A percentile compares a stretch with the other conserved stretches of the same genome.
These are phyloP conservation scores for Chaetoderma sp. DNA, from an alignment of 2,888 invertebrate species.

Conservation along the genomic window DNA sequence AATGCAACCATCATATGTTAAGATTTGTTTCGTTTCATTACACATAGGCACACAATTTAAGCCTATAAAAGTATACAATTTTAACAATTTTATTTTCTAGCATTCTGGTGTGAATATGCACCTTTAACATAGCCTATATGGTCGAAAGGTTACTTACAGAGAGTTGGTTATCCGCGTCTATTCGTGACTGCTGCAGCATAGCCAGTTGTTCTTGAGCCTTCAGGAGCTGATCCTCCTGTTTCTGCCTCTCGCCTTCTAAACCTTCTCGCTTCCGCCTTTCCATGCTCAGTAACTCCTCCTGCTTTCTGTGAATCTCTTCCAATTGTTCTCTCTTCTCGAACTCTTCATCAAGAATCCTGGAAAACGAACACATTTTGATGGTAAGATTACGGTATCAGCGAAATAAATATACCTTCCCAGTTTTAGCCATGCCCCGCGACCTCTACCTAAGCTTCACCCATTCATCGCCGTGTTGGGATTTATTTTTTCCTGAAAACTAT, in stretches of 20 bases:
- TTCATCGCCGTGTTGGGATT: too few relatives aligned
- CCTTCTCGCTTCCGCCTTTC: constrained; percentile 82
- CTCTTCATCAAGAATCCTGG: constrained; percentile 79
- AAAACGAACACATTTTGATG: not conserved
- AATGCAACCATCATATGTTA: too few relatives aligned
- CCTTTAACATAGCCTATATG: not conserved
- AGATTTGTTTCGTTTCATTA: too few relatives aligned
- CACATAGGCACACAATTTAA: too few relatives aligned
- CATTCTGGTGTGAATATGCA: too few relatives aligned
- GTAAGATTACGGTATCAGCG: too few relatives aligned
- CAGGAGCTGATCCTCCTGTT: constrained; percentile 42
- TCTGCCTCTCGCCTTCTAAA: constrained; percentile 79
- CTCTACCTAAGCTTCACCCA: too few relatives aligned
- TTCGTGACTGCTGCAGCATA: constrained; percentile 73
- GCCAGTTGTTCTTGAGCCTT: constrained; percentile 42
- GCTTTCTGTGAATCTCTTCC: constrained; percentile 84
- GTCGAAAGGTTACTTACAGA: constrained; percentile 35
- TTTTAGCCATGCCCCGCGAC: too few relatives aligned
- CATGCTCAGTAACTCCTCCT: constrained; percentile 78
- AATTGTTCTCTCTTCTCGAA: constrained; percentile 86
- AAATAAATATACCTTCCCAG: not conserved
- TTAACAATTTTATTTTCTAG: too few relatives aligned
- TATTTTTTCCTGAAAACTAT: too few relatives aligned
- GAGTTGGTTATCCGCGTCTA: constrained; percentile 71
- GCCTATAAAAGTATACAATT: too few relatives aligned